Conservation (phyloP, 2,797 vertebrate species). For the Pristis pectinata region DNA sequence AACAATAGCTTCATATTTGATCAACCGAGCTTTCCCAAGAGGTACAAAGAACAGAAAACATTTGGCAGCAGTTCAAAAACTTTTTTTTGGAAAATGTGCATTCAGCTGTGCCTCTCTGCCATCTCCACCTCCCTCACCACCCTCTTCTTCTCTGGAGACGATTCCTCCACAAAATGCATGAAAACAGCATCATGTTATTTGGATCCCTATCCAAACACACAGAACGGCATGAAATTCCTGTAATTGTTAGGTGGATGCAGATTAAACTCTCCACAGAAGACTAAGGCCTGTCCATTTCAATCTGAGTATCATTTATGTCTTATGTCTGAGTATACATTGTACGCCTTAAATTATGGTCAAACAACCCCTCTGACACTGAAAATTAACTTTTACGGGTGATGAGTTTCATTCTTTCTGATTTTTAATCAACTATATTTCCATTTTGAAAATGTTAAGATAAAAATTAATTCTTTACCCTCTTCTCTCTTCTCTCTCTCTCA, state of each 20-base stretch:
- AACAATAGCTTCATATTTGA: constrained; percentile 18
- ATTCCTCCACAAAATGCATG: neutral
- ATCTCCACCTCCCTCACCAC: neutral
- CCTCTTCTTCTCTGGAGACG: too few species aligned
- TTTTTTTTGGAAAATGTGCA: neutral
- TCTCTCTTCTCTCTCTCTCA: neutral
- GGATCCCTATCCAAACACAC: neutral
- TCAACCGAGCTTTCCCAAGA: neutral
- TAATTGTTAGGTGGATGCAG: neutral
- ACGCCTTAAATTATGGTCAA: neutral
- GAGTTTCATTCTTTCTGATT: neutral
- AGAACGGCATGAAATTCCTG: neutral
- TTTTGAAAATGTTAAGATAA: too few species aligned
- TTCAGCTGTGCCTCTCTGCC: neutral
- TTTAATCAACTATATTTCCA: neutral
- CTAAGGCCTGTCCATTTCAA: neutral
- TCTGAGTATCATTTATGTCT: too few species aligned
- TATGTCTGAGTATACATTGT: too few species aligned
- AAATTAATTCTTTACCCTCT: neutral
- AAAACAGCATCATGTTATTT: neutral
- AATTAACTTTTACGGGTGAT: neutral
- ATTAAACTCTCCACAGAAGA: neutral
- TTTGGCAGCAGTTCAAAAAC: neutral
- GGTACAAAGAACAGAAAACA: neutral
- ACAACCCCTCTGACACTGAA: neutral